Base-by-base conservation (phyloP, 1,140 invertebrate genomes). In the Mya arenaria region DNA sequence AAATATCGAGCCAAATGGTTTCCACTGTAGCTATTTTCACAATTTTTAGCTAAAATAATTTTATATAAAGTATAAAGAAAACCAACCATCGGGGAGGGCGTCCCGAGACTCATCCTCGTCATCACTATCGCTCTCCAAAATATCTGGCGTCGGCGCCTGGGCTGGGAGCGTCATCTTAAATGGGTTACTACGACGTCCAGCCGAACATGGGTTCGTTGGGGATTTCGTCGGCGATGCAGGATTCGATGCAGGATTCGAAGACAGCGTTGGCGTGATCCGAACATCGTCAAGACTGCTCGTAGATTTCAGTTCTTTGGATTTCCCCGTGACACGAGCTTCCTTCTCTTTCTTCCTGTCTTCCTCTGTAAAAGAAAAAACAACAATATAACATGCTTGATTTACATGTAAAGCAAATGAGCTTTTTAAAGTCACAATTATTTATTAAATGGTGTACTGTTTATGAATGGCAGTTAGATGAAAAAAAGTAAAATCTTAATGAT, bases 91-190 rank as follows among this genome's bases (percentile, higher is more conserved):
- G 4, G 48, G 48, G 8, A 52, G 25, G 4, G 41, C 28, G 19
- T 66, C 63, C 36, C n/a, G 41, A 58, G 17, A 25, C 36, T 80
- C 48, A 13, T 60, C 56, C 19, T 78, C 74, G 52, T 69, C 52
- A 41, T 80, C 77, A 41, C 0, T 17, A 15, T 71, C 62, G 23
- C 37, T 37, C 25, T 44, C 66, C 0, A 19, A 30, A 1, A 80
- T 58, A 48, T 80, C 77, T 10, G 77, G 77, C 6, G 77, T 80
- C 1, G 77, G 62, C 17, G 77, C 55, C 48, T 69, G 44, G 25
- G 77, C 63, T 13, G 77, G 77, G n/a, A 80, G 25, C 41, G 77
- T 69, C 77, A 80, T 80, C 77, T 62, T 69, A 28, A 80, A 80
- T 28, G 77, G 66, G 66, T 80, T 80, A 55, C 77, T 80, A 68